Conservation (phyloP, 2,797 vertebrate species). For the Characodon lateralis region DNA sequence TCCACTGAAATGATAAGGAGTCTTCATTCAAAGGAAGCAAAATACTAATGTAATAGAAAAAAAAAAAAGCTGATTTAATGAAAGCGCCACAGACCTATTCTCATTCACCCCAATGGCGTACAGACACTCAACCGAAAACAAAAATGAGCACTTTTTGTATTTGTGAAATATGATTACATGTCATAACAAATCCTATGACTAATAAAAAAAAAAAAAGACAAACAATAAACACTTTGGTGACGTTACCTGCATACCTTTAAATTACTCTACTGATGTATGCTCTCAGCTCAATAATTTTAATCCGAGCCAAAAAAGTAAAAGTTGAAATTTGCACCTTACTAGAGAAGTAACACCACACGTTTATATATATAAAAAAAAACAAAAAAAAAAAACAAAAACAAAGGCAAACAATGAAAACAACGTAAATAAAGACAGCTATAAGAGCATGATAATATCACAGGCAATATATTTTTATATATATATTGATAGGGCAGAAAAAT, state of each 20-base stretch:
- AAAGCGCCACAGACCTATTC: constrained; percentile 54
- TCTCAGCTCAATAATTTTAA: constrained; percentile 30
- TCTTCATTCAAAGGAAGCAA: constrained; percentile 26
- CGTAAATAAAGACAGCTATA: constrained; percentile 72
- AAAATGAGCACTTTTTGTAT: constrained; percentile 38
- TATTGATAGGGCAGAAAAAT: constrained; percentile 78
- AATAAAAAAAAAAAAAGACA: constrained; percentile 35
- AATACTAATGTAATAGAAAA: constrained; percentile 6
- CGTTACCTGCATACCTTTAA: constrained; percentile 55
- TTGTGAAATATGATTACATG: constrained; percentile 52
- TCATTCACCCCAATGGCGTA: constrained; percentile 49
- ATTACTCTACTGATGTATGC: constrained; percentile 20
- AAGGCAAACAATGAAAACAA: constrained; percentile 51
- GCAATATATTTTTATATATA: constrained; percentile 79
- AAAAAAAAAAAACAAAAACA: not conserved
- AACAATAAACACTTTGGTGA: constrained; percentile 45
- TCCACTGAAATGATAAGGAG: constrained; percentile 68
- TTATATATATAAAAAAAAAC: not conserved
- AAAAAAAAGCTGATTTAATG: constrained; percentile 45
- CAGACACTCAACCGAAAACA: not conserved
- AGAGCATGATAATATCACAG: constrained; percentile 75
- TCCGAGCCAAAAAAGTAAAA: constrained; percentile 17
- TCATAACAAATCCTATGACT: constrained; percentile 48
- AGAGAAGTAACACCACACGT: constrained; percentile 29
- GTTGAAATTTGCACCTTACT: constrained; percentile 61